A percentile compares a stretch with the other conserved stretches of the same genome.
Conservation (phyloP, 2,113 vertebrate genomes). For the Shinisaurus crocodilurus region DNA sequence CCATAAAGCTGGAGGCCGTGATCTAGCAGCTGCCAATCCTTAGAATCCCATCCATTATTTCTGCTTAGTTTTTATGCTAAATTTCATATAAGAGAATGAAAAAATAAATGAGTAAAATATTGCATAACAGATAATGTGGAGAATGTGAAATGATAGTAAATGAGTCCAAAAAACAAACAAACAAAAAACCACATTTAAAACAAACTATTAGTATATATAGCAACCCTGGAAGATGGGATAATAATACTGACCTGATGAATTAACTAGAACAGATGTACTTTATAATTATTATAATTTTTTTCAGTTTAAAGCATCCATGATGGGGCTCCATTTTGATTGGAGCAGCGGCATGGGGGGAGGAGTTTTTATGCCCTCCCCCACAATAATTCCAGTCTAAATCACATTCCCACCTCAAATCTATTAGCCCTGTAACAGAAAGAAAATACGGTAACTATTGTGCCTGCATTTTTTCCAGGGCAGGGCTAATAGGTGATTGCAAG, state of each 20-base stretch:
- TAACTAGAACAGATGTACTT: neutral
- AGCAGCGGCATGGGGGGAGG: neutral
- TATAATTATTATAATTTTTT: neutral
- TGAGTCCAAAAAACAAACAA: neutral
- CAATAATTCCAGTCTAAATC: neutral
- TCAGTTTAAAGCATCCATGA: neutral
- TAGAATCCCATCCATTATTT: neutral
- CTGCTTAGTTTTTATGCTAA: neutral
- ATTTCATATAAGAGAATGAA: neutral
- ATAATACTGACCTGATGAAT: neutral
- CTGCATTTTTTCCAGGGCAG: neutral
- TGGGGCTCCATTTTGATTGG: neutral
- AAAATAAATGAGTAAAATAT: neutral
- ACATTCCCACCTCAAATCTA: neutral
- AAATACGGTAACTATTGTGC: neutral
- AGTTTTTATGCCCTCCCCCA: neutral
- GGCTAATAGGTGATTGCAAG: neutral
- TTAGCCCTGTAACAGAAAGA: neutral
- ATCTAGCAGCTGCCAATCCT: neutral
- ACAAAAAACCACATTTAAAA: neutral
- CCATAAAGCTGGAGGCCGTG: neutral
- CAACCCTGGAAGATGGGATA: neutral
- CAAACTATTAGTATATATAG: neutral
- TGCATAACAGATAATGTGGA: neutral
- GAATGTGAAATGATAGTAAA: neutral